phyloP scores from a whole-genome alignment of 1,140 invertebrate genomes.

The Drosophila kanapiae region DNA sequence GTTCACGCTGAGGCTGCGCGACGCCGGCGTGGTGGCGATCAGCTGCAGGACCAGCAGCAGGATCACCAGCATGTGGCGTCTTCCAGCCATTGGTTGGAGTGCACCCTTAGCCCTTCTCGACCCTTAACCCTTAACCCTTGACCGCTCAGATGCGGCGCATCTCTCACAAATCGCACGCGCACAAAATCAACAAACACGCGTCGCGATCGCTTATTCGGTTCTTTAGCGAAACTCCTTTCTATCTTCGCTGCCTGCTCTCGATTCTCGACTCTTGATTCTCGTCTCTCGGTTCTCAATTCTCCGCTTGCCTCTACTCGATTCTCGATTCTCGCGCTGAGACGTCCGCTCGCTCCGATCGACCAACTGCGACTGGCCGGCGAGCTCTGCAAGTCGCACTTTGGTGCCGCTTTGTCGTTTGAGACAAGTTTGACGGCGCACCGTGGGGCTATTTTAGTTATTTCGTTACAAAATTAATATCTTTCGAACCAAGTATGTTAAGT shows the following conservation, averaged over 20 bases:
- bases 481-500: neutral
- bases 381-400: constrained; percentile 76
- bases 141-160: constrained; percentile 62
- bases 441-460: neutral
- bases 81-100: constrained; percentile 63
- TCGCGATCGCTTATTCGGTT: constrained; percentile 17
- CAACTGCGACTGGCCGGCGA: constrained; percentile 62
- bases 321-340: constrained; percentile 59
- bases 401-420: constrained; percentile 66
- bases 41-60: constrained; percentile 64
- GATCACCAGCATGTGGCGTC: constrained; percentile 66
- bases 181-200: constrained; percentile 36
- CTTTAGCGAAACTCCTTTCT: constrained; percentile 11
- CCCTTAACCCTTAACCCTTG: constrained; percentile 19
- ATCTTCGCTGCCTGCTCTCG: constrained; percentile 11
- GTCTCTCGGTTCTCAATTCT: constrained; percentile 20
- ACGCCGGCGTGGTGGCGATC: constrained; percentile 63
- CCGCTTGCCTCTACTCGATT: constrained; percentile 6
- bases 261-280: constrained; percentile 27
- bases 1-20: constrained; percentile 62
- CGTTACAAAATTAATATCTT: neutral
- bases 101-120: constrained; percentile 13
- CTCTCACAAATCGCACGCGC: constrained; percentile 29
- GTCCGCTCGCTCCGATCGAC: constrained; percentile 67
- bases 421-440: constrained; percentile 50